These are phyloP conservation scores for Castor canadensis DNA, from an alignment of 2,113 vertebrate species.

Conservation along the genomic window DNA sequence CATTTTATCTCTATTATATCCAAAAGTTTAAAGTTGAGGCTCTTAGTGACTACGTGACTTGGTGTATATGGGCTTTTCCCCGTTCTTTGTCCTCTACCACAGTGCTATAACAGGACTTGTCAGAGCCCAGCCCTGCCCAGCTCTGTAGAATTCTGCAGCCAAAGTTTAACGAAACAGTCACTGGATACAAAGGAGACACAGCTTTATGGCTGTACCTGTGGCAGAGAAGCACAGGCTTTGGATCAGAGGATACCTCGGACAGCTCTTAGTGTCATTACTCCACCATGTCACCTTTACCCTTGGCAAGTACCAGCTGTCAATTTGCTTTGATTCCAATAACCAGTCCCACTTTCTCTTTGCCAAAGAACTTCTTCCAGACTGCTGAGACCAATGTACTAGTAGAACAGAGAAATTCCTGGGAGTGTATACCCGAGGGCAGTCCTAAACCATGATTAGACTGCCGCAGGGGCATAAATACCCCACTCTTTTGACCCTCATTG, in stretches of 20 bases:
- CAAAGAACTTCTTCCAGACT: not conserved
- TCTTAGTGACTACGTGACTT: not conserved
- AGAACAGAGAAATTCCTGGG: not conserved
- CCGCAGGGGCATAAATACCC: not conserved
- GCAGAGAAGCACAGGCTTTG: not conserved
- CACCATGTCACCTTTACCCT: not conserved
- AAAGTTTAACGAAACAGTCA: accelerated
- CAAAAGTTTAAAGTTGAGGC: not conserved
- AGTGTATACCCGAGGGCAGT: not conserved
- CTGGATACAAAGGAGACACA: not conserved
- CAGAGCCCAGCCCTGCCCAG: no score
- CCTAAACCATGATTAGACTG: not conserved
- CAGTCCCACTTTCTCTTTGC: not conserved
- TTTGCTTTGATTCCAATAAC: not conserved
- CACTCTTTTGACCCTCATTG: not conserved
- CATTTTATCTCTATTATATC: not conserved
- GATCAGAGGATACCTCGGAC: not conserved
- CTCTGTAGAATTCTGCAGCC: not conserved
- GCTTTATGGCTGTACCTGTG: not conserved
- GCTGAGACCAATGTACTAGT: not conserved
- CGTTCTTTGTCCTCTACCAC: not conserved
- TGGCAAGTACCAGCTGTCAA: not conserved
- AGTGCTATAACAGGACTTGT: not conserved
- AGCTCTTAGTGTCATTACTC: not conserved
- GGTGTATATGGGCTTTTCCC: no score